A percentile compares a stretch with the other conserved stretches of the same genome.
Conservation (phyloP, 1,140 invertebrate species). For the Zaprionus taronus region DNA sequence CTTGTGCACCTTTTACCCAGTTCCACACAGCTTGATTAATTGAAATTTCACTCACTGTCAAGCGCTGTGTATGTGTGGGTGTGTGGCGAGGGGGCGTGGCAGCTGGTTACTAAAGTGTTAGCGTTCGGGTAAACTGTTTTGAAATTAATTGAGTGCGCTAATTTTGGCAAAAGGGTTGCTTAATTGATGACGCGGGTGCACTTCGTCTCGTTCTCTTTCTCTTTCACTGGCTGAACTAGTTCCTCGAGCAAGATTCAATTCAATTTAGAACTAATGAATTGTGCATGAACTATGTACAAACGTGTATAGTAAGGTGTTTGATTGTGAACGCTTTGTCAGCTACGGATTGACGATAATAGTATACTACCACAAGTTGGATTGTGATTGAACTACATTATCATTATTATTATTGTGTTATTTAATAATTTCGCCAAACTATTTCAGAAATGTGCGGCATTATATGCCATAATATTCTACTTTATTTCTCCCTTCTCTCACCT, state of each 20-base stretch:
- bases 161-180: conserved; percentile 78
- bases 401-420: neutral
- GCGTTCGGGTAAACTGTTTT: conserved; percentile 59
- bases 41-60: conserved; percentile 81
- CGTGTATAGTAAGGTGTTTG: no score
- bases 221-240: conserved; percentile 5
- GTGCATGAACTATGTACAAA: neutral
- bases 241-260: neutral
- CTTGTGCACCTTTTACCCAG: conserved; percentile 36
- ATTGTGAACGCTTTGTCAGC: no score
- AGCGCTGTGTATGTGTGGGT: conserved; percentile 37
- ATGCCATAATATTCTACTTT: neutral
- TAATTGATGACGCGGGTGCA: conserved; percentile 64
- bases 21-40: conserved; percentile 70
- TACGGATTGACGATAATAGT: no score
- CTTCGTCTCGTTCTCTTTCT: neutral
- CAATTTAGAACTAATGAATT: conserved; percentile 12
- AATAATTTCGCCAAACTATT: neutral
- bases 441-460: neutral
- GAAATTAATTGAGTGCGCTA: conserved; percentile 81
- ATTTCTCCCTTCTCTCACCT: neutral
- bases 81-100: conserved; percentile 26
- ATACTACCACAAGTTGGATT: no score
- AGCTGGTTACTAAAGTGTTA: conserved; percentile 40
- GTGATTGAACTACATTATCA: no score